Percentiles rank a stretch among this genome's conserved stretches.
Evolutionary conservation across 2,797 vertebrate species (phyloP).

Genomic region (Myiothlypis coronata): DNA sequence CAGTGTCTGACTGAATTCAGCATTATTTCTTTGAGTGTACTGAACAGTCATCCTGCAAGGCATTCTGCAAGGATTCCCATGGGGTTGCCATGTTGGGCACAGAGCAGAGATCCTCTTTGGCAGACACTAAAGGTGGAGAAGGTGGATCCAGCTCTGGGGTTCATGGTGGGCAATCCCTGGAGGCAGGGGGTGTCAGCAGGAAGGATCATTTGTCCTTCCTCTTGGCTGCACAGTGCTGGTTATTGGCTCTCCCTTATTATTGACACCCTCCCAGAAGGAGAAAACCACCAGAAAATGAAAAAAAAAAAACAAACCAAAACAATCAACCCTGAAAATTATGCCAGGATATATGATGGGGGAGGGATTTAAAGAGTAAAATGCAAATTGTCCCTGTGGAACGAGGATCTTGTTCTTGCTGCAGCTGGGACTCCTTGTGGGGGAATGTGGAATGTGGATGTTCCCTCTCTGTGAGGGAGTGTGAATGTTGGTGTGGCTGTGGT

Average conservation of each 20-base stretch:
- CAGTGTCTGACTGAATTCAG: background rate
- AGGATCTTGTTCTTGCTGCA: background rate
- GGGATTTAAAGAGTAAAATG: background rate
- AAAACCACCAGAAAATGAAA: background rate
- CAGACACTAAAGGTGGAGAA: background rate
- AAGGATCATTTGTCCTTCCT: background rate
- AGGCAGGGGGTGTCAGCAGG: background rate
- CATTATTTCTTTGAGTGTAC: background rate
- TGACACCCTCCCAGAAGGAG: background rate
- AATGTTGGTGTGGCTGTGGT: background rate
- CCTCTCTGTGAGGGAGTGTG: background rate
- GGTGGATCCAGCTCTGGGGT: background rate
- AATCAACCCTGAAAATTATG: background rate
- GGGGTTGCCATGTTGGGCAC: background rate
- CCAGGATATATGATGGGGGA: background rate
- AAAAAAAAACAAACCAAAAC: no score
- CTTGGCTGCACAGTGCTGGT: rapidly evolving
- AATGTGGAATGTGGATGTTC: no score
- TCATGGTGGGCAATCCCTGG: background rate
- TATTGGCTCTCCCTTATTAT: background rate
- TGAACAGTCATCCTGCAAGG: background rate
- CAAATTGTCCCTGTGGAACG: rapidly evolving
- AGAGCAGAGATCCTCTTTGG: background rate
- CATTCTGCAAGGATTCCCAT: background rate
- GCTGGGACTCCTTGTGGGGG: background rate